Evolutionary conservation across 1,140 invertebrate species (phyloP).

Genomic region (Cephus cinctus): DNA sequence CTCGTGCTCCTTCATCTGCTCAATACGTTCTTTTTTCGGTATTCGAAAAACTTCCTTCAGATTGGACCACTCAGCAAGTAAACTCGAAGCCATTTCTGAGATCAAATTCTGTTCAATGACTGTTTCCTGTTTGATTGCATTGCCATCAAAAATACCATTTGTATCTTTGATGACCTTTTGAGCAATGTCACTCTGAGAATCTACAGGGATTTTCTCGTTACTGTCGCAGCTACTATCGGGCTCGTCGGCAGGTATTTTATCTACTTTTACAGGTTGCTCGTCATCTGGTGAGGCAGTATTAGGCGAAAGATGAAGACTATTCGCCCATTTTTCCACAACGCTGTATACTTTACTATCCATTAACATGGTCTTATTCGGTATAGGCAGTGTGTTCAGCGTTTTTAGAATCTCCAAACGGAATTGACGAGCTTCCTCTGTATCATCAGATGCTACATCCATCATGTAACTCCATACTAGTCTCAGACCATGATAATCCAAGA

Average conservation of each 20-base stretch:
- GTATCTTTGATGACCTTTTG: constrained; percentile 35
- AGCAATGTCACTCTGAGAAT: constrained; percentile 20
- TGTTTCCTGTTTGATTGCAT: constrained; percentile 27
- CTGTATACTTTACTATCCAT: constrained; percentile 87
- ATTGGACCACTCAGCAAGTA: constrained; percentile 74
- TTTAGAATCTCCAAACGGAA: constrained; percentile 75
- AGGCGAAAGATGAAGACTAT: constrained; percentile 38
- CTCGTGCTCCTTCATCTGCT: constrained; percentile 92
- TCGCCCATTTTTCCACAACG: constrained; percentile 80
- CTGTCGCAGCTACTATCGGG: constrained; percentile 5
- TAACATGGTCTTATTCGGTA: constrained; percentile 89
- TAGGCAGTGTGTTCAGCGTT: constrained; percentile 79
- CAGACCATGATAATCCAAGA: constrained; percentile 93
- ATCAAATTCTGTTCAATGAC: constrained; percentile 45
- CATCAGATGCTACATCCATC: constrained; percentile 62
- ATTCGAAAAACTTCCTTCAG: constrained; percentile 91
- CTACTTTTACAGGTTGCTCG: constrained; percentile 39
- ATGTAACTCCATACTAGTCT: constrained; percentile 90
- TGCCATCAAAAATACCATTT: constrained; percentile 23
- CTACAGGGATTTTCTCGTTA: constrained; percentile 21
- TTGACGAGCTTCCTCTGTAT: constrained; percentile 57
- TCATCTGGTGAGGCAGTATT: constrained; percentile 48
- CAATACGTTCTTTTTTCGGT: constrained; percentile 90
- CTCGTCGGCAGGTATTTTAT: constrained; percentile 4
- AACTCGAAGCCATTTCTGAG: constrained; percentile 62